Evolutionary conservation across 2,888 invertebrate genomes (phyloP).

Genomic region (Ptychoptera albimana): DNA sequence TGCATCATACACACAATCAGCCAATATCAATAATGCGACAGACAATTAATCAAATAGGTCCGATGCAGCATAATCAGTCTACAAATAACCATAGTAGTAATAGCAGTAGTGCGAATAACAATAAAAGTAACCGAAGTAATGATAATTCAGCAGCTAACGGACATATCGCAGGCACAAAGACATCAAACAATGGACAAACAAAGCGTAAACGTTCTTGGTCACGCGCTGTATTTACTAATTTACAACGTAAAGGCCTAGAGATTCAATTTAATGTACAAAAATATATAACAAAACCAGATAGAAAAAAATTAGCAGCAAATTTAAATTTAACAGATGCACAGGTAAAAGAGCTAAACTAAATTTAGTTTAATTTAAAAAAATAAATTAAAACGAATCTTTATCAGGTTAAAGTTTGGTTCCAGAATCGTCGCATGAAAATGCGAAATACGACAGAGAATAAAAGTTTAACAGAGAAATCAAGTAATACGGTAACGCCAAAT

Average conservation of each 20-base stretch:
- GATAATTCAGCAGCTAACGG: too few relatives aligned
- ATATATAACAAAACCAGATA: conserved; percentile 89
- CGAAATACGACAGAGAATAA: conserved; percentile 56
- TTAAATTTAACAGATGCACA: conserved; percentile 88
- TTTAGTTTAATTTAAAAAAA: conserved; percentile 1
- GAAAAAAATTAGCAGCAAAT: conserved; percentile 79
- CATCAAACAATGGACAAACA: background rate
- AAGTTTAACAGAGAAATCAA: conserved; percentile 25
- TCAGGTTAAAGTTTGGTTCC: conserved; percentile 87
- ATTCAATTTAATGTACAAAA: conserved; percentile 85
- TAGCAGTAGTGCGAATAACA: background rate
- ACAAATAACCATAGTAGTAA: background rate
- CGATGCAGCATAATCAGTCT: background rate
- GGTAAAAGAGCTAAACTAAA: conserved; percentile 33
- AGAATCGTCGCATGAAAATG: conserved; percentile 80
- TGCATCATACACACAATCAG: background rate
- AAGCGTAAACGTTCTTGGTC: conserved; percentile 90
- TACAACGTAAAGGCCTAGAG: conserved; percentile 88
- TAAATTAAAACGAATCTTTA: conserved; percentile 9
- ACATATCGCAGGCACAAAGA: background rate
- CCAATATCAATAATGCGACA: background rate
- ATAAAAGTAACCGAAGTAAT: background rate
- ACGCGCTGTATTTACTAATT: conserved; percentile 83
- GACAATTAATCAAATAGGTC: background rate
- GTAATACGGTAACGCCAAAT: too few relatives aligned